A percentile compares a stretch with the other conserved stretches of the same genome.
These are phyloP conservation scores for Apostichopus californicus DNA, from an alignment of 35 echinoderm and acorn worm species.

Conservation along the genomic window DNA sequence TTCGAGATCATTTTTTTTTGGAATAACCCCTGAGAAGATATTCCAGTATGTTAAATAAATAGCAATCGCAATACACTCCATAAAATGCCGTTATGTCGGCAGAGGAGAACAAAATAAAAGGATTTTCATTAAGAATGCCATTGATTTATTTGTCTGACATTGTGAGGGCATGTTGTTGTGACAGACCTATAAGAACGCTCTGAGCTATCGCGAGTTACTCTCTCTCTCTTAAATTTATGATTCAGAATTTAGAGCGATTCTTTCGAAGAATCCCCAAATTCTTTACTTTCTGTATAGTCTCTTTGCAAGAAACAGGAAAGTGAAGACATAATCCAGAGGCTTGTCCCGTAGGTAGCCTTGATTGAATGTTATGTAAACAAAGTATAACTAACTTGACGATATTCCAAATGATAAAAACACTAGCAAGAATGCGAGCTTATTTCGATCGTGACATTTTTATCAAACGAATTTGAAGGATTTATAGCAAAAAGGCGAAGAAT, in stretches of 20 bases:
- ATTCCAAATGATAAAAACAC: slow-evolving; percentile 16
- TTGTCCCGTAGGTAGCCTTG: slow-evolving; percentile 3
- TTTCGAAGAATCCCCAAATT: background rate
- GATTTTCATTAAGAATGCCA: background rate
- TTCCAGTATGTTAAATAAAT: background rate
- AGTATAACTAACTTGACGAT: slow-evolving; percentile 16
- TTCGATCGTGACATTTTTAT: slow-evolving; percentile 43
- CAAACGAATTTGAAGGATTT: slow-evolving; percentile 30
- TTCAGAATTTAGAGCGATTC: background rate
- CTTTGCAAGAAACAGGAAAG: background rate
- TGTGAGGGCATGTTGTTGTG: slow-evolving; percentile 21
- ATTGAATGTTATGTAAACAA: slow-evolving; percentile 53
- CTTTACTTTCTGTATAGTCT: background rate
- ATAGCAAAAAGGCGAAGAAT: background rate
- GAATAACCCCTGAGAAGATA: no score
- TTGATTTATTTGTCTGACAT: background rate
- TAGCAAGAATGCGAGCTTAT: slow-evolving; percentile 14
- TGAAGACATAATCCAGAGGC: slow-evolving; percentile 8
- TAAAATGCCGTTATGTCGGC: background rate
- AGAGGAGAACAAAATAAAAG: background rate
- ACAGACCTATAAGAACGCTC: slow-evolving; percentile 1
- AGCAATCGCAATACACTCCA: background rate
- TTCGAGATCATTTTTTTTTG: no score
- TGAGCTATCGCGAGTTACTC: background rate
- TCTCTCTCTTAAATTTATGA: slow-evolving; percentile 9